Base-by-base conservation (phyloP, 92 coral and sea anemone genomes). In the Epizoanthus stellaris region DNA sequence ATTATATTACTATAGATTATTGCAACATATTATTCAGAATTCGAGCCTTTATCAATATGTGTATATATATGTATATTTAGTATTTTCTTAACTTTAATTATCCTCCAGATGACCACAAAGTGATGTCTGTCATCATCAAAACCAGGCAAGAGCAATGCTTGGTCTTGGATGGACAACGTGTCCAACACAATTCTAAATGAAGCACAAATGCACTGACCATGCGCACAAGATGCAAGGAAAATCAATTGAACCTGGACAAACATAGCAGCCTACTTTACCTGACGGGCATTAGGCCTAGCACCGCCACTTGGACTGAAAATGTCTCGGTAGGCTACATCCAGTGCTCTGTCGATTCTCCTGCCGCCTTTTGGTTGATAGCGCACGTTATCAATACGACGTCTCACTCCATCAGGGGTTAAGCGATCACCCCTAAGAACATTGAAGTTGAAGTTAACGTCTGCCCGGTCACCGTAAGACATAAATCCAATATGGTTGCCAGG, bases 401-500 rank as follows among this genome's bases (percentile, higher is more conserved):
- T 74, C 15, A 94, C 47, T 12, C 67, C 91, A 14, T 47, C 67
- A 2, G 85, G 81, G n/a, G 89, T 90, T 12, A 87, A 88, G 56
- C 81, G 82, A 80, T 83, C 88, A 8, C 92, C 94, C 39, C 76
- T 25, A 4, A 92, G 88, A 12, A 77, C 81, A 85, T 92, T 92
- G 81, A 94, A 94, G 73, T 80, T 84, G 69, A 92, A 90, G 30
- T 90, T 86, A 13, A 94, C 92, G 34, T 72, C 40, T 38, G 98
- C 79, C 6, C 17, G 36, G 12, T 91, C 73, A 21, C 95, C 87
- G 72, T 94, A 94, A 1, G 95, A 85, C 5, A 94, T 56, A 3
- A 82, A 80, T 20, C 91, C 98, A 23, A 94, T 82, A 67, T 82
- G 98, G 75, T 89, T 89, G 23, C 98, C 98, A 60, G 86, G 77